These are phyloP conservation scores for Propithecus perrieri DNA, from an alignment of 2,797 vertebrate species.

Conservation along the genomic window DNA sequence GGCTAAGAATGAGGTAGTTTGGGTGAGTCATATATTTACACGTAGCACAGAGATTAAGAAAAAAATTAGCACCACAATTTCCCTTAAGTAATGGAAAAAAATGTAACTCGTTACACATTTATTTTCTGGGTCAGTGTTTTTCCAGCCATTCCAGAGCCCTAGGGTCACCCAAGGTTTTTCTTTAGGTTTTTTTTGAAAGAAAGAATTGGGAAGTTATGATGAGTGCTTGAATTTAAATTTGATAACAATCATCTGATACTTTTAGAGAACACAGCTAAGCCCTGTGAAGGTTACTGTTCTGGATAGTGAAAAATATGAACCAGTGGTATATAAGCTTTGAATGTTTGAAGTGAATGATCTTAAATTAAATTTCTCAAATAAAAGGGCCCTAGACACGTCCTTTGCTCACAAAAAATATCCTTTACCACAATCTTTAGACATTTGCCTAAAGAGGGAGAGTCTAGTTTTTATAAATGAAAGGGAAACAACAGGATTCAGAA, in stretches of 20 bases:
- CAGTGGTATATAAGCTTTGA: background rate
- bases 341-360: background rate
- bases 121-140: constrained; percentile 68
- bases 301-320: background rate
- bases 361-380: constrained; percentile 34
- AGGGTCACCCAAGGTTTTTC: constrained; percentile 20
- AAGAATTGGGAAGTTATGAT: background rate
- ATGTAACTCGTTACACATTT: constrained; percentile 37
- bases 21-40: constrained; percentile 81
- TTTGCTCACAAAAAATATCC: constrained; percentile 28
- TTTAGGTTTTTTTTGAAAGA: constrained; percentile 3
- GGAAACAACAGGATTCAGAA: background rate
- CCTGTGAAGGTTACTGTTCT: background rate
- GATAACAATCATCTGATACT: constrained; percentile 5
- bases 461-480: background rate
- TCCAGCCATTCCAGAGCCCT: constrained; percentile 30
- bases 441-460: background rate
- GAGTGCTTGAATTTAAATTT: background rate
- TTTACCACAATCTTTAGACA: background rate
- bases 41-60: constrained; percentile 63
- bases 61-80: constrained; percentile 62
- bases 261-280: background rate
- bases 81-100: constrained; percentile 71
- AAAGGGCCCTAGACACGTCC: background rate
- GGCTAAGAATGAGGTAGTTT: constrained; percentile 61